Evolutionary conservation across 2,888 invertebrate genomes (phyloP).

Genomic region (Lathronympha strigana): DNA sequence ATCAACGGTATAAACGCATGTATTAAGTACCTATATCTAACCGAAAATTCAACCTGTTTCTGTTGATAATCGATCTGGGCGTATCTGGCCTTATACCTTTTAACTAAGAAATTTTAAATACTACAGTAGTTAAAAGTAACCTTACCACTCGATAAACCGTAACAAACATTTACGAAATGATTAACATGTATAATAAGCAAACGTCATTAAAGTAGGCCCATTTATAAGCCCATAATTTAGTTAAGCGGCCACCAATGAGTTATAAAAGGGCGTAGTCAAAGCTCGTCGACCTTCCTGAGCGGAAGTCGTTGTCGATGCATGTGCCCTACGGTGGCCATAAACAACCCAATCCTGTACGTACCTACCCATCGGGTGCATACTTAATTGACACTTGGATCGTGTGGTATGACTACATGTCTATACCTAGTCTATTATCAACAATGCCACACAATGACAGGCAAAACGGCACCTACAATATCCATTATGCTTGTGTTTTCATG

Average conservation of each 20-base stretch:
- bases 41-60: no score
- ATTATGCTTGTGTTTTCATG: conserved; percentile 30
- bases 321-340: conserved; percentile 42
- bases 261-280: conserved; percentile 45
- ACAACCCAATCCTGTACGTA: conserved; percentile 39
- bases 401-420: conserved; percentile 31
- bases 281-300: conserved; percentile 45
- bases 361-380: conserved; percentile 38
- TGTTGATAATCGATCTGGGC: neutral
- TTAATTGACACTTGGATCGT: conserved; percentile 41
- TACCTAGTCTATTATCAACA: conserved; percentile 30
- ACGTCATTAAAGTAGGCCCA: conserved; percentile 37
- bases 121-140: neutral
- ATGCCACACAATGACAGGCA: conserved; percentile 33
- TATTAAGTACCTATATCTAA: no score
- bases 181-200: conserved; percentile 34
- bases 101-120: neutral
- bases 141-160: neutral
- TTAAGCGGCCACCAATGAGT: conserved; percentile 40
- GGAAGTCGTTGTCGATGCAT: conserved; percentile 44
- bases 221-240: conserved; percentile 39
- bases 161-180: conserved; percentile 26
- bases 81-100: neutral
- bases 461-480: conserved; percentile 26
- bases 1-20: no score